Base-by-base conservation (phyloP, 2,888 invertebrate species). In the Microchrysa polita region DNA sequence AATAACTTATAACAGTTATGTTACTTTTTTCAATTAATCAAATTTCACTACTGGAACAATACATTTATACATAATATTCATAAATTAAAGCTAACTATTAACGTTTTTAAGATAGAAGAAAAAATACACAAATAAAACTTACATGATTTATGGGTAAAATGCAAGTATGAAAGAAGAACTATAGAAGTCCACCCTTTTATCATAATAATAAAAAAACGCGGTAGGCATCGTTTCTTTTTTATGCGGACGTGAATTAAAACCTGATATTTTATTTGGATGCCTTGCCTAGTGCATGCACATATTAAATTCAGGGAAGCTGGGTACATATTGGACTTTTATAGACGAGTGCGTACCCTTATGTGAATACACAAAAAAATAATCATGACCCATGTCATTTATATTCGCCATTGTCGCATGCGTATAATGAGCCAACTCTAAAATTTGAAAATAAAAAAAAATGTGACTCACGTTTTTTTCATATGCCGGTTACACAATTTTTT, bases 51-150 rank as follows among this genome's bases (percentile, higher is more conserved):
- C n/a, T n/a, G n/a, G n/a, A n/a, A n/a, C n/a, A n/a, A n/a, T n/a
- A n/a, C n/a, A n/a, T n/a, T n/a, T n/a, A n/a, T n/a, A n/a, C n/a
- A 72, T 71, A 73, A 73, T 73, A 73, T 73, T 63, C 75, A 75
- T 73, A 75, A 75, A 75, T 75, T 75, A 75, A 63, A 65, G 67
- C 73, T 75, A 71, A 72, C 63, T 65, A 73, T 60, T 52, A 63
- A 42, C 55, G 40, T 73, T 73, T 60, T 44, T 42, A 22, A 69
- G n/a, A 69, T 69, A 57, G 27, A 67, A 67, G 48, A 67, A 14
- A 65, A n/a, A 18, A 65, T 16, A 48, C 48, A 44, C 10, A 44
- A 44, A 44, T 48, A 18, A 12, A 16, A 22, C 18, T n/a, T 16
- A 5, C 20, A 40, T 69, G 69, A 69, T 34, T 69, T 69, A 69